Conservation (phyloP, 2,797 vertebrate genomes). For the Urocyon cinereoargenteus region DNA sequence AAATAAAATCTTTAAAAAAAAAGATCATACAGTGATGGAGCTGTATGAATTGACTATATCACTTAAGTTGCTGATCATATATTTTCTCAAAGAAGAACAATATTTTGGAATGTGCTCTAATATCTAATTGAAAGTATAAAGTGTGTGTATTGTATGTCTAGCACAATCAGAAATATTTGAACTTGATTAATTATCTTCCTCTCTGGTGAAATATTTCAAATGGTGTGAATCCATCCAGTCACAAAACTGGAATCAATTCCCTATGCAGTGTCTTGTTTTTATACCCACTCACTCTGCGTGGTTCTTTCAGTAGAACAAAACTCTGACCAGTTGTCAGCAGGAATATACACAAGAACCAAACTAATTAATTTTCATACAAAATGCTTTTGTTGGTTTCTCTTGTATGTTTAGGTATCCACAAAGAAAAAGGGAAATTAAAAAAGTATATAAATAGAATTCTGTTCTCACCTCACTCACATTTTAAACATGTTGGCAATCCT, state of each 20-base stretch:
- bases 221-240: background rate
- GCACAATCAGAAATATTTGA: background rate
- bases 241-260: background rate
- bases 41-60: background rate
- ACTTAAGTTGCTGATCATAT: background rate
- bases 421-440: background rate
- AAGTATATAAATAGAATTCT: no score
- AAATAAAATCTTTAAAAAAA: no score
- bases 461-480: background rate
- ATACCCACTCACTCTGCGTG: background rate
- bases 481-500: background rate
- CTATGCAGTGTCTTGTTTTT: background rate
- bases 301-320: background rate
- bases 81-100: background rate
- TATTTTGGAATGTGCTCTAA: background rate
- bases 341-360: background rate
- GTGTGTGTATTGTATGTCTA: background rate
- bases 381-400: background rate
- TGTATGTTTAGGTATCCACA: background rate
- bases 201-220: constrained; percentile 44
- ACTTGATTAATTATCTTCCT: constrained; percentile 56
- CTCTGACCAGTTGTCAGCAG: constrained; percentile 40
- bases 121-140: background rate
- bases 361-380: constrained; percentile 32
- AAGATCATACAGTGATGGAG: background rate